Base-by-base conservation (phyloP, 2,888 invertebrate species). In the Hylaea fasciaria region DNA sequence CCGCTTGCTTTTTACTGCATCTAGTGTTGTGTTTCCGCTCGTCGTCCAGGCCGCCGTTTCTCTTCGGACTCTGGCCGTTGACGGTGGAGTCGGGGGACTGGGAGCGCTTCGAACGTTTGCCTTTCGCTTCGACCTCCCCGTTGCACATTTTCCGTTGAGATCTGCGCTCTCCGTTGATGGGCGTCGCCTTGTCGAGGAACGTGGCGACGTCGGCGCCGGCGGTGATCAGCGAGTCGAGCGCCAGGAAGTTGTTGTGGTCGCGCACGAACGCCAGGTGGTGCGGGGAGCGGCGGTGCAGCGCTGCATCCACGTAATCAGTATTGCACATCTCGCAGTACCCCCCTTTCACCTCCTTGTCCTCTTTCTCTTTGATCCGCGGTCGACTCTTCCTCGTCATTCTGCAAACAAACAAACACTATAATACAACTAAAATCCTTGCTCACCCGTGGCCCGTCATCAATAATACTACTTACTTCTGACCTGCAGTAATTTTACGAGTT, bases 241-340 rank as follows among this genome's bases (percentile, higher is more conserved):
- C 94, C 40, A 96, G 90, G 84, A 95, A 97, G 85, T 96, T 96
- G 68, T 94, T 93, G 72, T 95, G 94, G 82, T 96, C 95, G 56
- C 94, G 94, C 35, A 95, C 95, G 83, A 96, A 95, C 67, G 94
- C 94, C 56, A 94, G 87, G 85, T 97, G 97, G 72, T 95, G 94
- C 71, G 95, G 95, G 32, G 95, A 95, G 68, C 95, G 94, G 16
- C 96, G 89, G 78, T 97, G 97, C 65, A 95, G 93, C 13, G 94
- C 93, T 12, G 96, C 90, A 76, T 95, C 95, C 61, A 93, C 93
- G 83, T 96, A 97, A 74, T 96, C 95, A 49, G 94, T 88, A 78
- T 95, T 95, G 84, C 97, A 97, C 83, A 97, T 95, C 87, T 96
- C 96, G 89, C 96, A 96, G 78, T 95, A 96, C 14, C 96, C 96